These are phyloP conservation scores for Drosophila incognita DNA, from an alignment of 2,888 invertebrate species.

Conservation along the genomic window DNA sequence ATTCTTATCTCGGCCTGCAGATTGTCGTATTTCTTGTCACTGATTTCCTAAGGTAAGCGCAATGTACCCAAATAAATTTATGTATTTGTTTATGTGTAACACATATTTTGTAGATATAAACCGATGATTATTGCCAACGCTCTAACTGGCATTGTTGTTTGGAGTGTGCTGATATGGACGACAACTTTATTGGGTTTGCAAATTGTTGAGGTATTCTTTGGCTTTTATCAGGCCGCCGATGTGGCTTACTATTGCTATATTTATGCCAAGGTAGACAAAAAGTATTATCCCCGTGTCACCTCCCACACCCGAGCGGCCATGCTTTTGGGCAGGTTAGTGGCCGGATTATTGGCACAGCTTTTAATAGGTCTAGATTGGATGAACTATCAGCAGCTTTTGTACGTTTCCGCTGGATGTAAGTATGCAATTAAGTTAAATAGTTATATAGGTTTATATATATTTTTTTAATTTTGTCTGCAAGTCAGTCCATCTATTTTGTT, in stretches of 20 bases:
- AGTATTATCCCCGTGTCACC: slow-evolving; percentile 90
- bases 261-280: slow-evolving; percentile 92
- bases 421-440: slow-evolving; percentile 16
- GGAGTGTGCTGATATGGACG: slow-evolving; percentile 91
- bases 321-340: slow-evolving; percentile 88
- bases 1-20: slow-evolving; percentile 91
- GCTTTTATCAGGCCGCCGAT: slow-evolving; percentile 94
- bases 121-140: slow-evolving; percentile 93
- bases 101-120: slow-evolving; percentile 88
- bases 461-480: neutral
- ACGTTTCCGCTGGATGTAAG: slow-evolving; percentile 88
- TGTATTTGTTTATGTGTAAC: neutral
- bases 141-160: slow-evolving; percentile 90
- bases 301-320: slow-evolving; percentile 90
- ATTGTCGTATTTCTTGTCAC: slow-evolving; percentile 93
- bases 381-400: slow-evolving; percentile 89
- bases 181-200: slow-evolving; percentile 90
- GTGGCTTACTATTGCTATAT: slow-evolving; percentile 97
- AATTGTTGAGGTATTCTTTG: slow-evolving; percentile 90
- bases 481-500: neutral
- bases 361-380: slow-evolving; percentile 87
- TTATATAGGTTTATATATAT: neutral
- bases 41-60: slow-evolving; percentile 87
- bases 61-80: neutral
- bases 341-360: slow-evolving; percentile 88